phyloP scores from a whole-genome alignment of 37 sponge, comb jelly and placozoan genomes.

The Ephydatia muelleri region DNA sequence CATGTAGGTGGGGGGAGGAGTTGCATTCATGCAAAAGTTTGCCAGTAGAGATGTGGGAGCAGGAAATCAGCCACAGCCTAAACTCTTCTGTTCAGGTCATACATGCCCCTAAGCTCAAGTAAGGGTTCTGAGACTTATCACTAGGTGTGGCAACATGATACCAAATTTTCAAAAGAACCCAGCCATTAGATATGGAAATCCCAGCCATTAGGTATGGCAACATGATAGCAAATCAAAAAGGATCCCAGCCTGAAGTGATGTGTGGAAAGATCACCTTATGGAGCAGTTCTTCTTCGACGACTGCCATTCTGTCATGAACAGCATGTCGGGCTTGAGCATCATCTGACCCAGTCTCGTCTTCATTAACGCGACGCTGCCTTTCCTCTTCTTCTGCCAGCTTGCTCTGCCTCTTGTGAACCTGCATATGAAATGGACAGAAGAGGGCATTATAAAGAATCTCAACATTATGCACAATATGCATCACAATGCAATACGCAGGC shows the following conservation, averaged over 20 bases:
- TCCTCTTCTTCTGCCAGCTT: conserved; percentile 30
- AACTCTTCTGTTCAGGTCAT: too few species aligned
- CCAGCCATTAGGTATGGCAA: too few species aligned
- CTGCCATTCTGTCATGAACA: neutral
- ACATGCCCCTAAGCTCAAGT: neutral
- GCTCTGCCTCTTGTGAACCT: conserved; percentile 44
- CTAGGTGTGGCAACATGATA: too few species aligned
- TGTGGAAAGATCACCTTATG: neutral
- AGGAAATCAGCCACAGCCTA: neutral
- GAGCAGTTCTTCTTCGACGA: neutral
- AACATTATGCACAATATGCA: neutral
- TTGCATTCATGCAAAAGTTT: neutral
- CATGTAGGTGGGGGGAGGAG: neutral
- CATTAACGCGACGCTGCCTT: conserved; percentile 32
- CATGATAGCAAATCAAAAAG: too few species aligned
- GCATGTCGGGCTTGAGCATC: conserved; percentile 21
- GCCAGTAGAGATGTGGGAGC: neutral
- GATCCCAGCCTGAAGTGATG: too few species aligned
- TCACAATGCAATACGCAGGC: neutral
- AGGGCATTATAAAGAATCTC: neutral
- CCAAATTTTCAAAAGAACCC: too few species aligned
- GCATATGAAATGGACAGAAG: neutral
- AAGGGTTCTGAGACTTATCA: too few species aligned
- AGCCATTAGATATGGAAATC: too few species aligned
- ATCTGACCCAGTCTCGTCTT: conserved; percentile 14